Conservation (phyloP, 2,797 vertebrate genomes). For the Emydoidea blandingii region DNA sequence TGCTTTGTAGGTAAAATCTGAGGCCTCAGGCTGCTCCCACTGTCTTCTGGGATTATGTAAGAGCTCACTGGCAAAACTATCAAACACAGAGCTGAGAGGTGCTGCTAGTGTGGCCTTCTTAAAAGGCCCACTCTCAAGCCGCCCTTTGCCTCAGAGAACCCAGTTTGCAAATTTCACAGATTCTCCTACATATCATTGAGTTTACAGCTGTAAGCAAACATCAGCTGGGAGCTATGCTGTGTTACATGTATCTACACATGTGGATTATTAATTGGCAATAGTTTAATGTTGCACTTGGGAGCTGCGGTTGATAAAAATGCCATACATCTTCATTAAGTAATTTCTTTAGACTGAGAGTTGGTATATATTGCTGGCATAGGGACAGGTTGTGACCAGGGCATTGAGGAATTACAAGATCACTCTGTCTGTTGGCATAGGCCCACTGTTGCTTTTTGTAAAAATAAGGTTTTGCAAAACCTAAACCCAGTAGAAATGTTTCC, state of each 20-base stretch:
- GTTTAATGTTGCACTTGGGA: neutral
- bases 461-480: neutral
- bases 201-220: constrained; percentile 20
- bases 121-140: fast-evolving
- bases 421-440: neutral
- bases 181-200: neutral
- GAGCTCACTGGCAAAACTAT: neutral
- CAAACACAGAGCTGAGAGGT: neutral
- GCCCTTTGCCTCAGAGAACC: neutral
- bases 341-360: neutral
- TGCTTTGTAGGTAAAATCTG: neutral
- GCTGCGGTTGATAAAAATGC: neutral
- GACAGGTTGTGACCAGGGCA: neutral
- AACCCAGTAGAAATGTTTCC: neutral
- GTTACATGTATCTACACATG: neutral
- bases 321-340: neutral
- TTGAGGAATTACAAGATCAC: neutral
- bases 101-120: neutral
- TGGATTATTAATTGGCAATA: neutral
- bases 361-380: neutral
- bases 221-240: neutral
- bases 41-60: neutral
- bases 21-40: fast-evolving
- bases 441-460: neutral
- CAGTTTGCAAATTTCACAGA: neutral